Evolutionary conservation across 2,888 invertebrate species (phyloP).

Genomic region (Bruchidius siliquastri): DNA sequence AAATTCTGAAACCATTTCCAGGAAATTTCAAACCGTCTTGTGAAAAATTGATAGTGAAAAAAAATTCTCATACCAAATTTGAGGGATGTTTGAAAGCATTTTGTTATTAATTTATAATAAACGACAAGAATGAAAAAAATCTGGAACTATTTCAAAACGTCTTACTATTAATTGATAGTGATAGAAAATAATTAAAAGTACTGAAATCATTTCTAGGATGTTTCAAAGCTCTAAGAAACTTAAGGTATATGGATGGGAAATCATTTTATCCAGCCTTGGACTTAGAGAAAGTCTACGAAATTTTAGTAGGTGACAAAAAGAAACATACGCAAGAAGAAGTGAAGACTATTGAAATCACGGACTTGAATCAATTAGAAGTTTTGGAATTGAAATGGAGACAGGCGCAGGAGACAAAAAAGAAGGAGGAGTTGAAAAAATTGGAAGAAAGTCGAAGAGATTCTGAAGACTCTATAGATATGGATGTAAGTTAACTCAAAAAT

Average conservation of each 20-base stretch:
- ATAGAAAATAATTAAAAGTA: no score
- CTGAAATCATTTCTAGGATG: neutral
- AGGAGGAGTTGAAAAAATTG: constrained; percentile 12
- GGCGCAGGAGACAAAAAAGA: constrained; percentile 15
- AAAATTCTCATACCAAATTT: no score
- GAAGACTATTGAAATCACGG: constrained; percentile 1
- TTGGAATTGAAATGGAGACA: constrained; percentile 21
- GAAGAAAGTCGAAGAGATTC: constrained; percentile 31
- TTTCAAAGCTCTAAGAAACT: constrained; percentile 52
- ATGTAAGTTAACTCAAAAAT: constrained; percentile 51
- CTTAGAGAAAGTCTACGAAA: constrained; percentile 29
- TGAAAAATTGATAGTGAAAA: no score
- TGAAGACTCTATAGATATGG: constrained; percentile 52
- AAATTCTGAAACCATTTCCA: no score
- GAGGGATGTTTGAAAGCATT: no score
- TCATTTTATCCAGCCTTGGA: constrained; percentile 29
- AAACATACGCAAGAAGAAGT: constrained; percentile 8
- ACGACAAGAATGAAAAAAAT: no score
- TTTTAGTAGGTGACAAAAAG: constrained; percentile 20
- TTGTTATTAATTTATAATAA: no score
- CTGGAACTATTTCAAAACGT: no score
- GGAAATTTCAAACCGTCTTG: no score
- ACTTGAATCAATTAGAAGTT: constrained; percentile 18
- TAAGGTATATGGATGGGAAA: constrained; percentile 51
- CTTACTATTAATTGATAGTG: no score